These are phyloP conservation scores for Cataglyphis hispanica DNA, from an alignment of 1,140 invertebrate genomes.

Conservation along the genomic window DNA sequence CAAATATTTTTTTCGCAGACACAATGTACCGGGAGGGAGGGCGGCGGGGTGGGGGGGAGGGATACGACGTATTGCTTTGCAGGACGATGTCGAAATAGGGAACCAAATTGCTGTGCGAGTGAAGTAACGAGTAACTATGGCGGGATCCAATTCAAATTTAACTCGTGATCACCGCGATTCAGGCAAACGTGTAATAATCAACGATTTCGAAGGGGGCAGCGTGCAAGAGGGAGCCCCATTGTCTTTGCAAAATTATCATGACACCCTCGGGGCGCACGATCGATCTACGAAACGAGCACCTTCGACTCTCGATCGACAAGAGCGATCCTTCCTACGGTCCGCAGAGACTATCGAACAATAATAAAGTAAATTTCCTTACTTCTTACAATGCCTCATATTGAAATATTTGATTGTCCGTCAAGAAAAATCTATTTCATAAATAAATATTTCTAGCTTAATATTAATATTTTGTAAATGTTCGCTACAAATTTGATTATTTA, in stretches of 20 bases:
- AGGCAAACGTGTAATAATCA: slow-evolving; percentile 65
- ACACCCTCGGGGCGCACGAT: slow-evolving; percentile 71
- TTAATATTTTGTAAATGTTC: background rate
- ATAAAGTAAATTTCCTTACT: slow-evolving; percentile 19
- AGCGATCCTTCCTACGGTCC: slow-evolving; percentile 31
- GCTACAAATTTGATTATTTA: background rate
- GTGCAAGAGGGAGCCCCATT: slow-evolving; percentile 60
- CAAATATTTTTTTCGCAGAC: background rate
- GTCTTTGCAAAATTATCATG: slow-evolving; percentile 71
- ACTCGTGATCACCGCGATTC: slow-evolving; percentile 59
- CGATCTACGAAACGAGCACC: slow-evolving; percentile 64
- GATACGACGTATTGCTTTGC: too few species aligned
- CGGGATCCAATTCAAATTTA: slow-evolving; percentile 64
- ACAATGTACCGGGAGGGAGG: background rate
- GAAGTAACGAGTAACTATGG: slow-evolving; percentile 26
- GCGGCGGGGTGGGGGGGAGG: too few species aligned
- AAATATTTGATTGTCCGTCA: background rate
- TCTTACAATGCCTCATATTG: background rate
- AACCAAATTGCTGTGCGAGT: slow-evolving; percentile 34
- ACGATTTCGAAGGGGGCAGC: slow-evolving; percentile 58
- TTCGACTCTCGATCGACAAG: slow-evolving; percentile 55
- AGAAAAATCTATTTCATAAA: background rate
- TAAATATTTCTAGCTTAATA: background rate
- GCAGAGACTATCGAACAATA: slow-evolving; percentile 10
- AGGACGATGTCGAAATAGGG: slow-evolving; percentile 12